Evolutionary conservation across 2,113 vertebrate genomes (phyloP), one percentile per base, ranked within the genome.

Genomic region (Burhinus bistriatus): DNA sequence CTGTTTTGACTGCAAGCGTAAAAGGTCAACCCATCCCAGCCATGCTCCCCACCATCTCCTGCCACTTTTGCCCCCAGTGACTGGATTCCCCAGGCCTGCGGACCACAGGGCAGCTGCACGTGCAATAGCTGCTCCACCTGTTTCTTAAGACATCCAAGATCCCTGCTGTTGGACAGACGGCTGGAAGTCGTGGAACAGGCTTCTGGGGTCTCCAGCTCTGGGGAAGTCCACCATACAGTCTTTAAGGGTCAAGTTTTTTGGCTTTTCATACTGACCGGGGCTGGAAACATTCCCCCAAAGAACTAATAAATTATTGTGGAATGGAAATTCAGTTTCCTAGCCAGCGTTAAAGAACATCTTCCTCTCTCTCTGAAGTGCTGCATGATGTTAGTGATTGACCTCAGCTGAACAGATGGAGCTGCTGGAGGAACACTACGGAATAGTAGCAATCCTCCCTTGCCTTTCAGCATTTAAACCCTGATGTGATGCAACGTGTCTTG

Each of bases 381-480:
- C 94, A 51, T 91, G 89, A 91, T 93, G 93, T 87, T 96, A 80
- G 91, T 90, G 94, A 96, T 90, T 93, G 95, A 95, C 95, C 95
- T 94, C 71, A 15, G 87, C 76, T 68, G 88, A 97, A 91, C 96
- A 93, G 20, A 93, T 83, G 89, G 84, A 97, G 82, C 96, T 95
- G 95, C 81, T 96, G 91, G 66, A 96, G 84, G 68, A 97, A 96
- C 52, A 91, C 89, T 94, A 91, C 87, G 94, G 89, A 91, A 83
- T 90, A 85, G 89, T 68, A 95, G 89, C 87, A 96, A 91, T 47
- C 75, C 84, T 93, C 91, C 91, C 89, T 95, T 89, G 89, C 95
- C 95, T 97, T 97, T 96, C 89, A 97, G 94, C 82, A 32, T 87
- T 97, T 95, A 86, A 95, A 95, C 68, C 87, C 96, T 78, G 89